Evolutionary conservation across 1,140 invertebrate genomes (phyloP), one percentile per base, ranked within the genome.

Genomic region (Drosophila persimilis): DNA sequence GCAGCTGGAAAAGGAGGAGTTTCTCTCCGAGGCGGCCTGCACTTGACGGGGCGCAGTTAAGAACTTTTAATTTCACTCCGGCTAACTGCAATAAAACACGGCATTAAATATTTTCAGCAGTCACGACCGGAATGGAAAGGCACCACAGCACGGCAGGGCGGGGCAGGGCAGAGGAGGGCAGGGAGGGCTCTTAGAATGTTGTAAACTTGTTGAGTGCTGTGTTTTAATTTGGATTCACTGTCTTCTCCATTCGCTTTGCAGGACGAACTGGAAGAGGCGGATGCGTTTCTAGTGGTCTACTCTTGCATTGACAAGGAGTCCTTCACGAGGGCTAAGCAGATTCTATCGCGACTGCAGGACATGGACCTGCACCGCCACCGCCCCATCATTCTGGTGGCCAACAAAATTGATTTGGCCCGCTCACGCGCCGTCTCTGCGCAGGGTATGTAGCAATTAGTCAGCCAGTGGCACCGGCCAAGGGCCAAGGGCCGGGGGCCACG

Each of bases 331-430:
- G 96, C 96, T 8, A 96, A 97, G 83, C 94, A 95, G 69, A 95
- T 97, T 65, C 80, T 98, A 39, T 93, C 93, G 26, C 93, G 94
- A 57, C 92, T 98, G 6, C 94, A 96, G 77, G 95, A 96, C 88
- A 93, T 94, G 79, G 96, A 96, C 80, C 92, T 97, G 65, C 92
- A 96, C 22, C 92, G 96, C 26, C 93, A 94, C 2, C 93, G 95
- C 77, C 95, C 97, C 0, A 94, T 97, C 39, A 96, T 99, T 65
- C 92, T 99, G 35, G 97, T 98, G 5, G 98, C 95, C 15, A 99
- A 99, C 92, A 99, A 99, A 93, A 96, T 97, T 58, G 98, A 99
- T 92, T 93, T 99, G 77, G 98, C 97, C 26, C 93, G 98, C 69
- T 97, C 96, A 86, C 93, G 97, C 89, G 95, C 96, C 20, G 96